Evolutionary conservation across 1,140 invertebrate species (phyloP), one percentile per base, ranked within the genome.

Genomic region (Camponotus vicinus): DNA sequence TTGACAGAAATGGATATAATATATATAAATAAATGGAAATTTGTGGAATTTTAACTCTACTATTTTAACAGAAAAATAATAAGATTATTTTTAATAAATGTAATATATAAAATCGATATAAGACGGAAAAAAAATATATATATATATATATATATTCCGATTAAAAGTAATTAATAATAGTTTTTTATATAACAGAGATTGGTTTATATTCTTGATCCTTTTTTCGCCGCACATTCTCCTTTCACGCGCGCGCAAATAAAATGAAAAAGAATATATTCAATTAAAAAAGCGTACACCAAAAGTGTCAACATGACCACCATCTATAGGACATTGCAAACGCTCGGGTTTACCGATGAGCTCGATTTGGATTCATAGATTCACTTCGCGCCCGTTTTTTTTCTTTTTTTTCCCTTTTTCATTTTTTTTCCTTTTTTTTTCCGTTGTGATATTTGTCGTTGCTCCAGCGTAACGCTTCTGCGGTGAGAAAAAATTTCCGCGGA

Each of bases 341-440:
- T 32, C 63, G 37, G 61, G 21, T 85, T 77, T 78, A 66, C 45
- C 70, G 61, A 78, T 57, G 61, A 27, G 40, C 45, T 85, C 82
- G 45, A 85, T 85, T 78, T 85, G 45, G 34, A 66, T 85, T 85
- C 82, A 85, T 85, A 77, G 71, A 77, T 77, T 85, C 73, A 76
- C 59, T 77, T 84, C 71, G 71, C 80, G 63, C 80, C 61, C 4
- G 37, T 64, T 66, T 85, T 67, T 61, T 55, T 27, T n/a, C 4
- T 52, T 40, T 85, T 66, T 57, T 67, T 61, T 42, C 18, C n/a
- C 8, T 52, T 40, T 85, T 66, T 57, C 27, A 55, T 75, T 73
- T 64, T 64, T 57, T n/a, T 52, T 18, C 1, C 27, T 32, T 37
- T 52, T 64, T 61, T 18, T 15, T 52, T 18, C 2, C 55, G n/a